Conservation (phyloP, 2,113 vertebrate species). For the Sporophila hypoxantha region DNA sequence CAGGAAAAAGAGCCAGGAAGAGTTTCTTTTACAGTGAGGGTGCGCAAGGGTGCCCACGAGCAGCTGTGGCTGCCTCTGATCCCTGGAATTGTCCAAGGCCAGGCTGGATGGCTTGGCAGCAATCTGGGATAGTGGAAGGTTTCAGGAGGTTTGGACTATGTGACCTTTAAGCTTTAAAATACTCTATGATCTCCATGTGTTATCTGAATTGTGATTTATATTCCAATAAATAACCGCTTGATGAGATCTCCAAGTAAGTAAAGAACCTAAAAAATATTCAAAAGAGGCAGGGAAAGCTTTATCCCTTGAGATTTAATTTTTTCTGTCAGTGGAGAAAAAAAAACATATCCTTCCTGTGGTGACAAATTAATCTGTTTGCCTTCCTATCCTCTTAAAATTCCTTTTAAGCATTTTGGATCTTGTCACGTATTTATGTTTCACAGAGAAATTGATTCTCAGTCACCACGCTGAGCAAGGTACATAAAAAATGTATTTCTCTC, state of each 20-base stretch:
- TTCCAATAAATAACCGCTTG: background rate
- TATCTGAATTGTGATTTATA: background rate
- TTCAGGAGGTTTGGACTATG: background rate
- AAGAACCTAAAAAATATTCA: background rate
- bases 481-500: background rate
- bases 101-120: background rate
- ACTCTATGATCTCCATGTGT: background rate
- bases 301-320: background rate
- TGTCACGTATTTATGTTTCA: background rate
- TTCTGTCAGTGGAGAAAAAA: background rate
- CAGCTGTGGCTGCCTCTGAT: background rate
- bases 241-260: background rate
- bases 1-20: background rate
- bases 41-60: background rate
- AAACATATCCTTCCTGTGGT: no score
- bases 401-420: background rate
- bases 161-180: background rate
- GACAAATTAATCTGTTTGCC: background rate
- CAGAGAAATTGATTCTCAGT: background rate
- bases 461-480: background rate
- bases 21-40: background rate
- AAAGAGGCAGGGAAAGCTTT: background rate
- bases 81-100: background rate
- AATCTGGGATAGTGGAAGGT: rapidly evolving
- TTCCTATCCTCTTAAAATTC: background rate